phyloP scores from a whole-genome alignment of 64 coral and sea anemone species.

The Actinia tenebrosa region DNA sequence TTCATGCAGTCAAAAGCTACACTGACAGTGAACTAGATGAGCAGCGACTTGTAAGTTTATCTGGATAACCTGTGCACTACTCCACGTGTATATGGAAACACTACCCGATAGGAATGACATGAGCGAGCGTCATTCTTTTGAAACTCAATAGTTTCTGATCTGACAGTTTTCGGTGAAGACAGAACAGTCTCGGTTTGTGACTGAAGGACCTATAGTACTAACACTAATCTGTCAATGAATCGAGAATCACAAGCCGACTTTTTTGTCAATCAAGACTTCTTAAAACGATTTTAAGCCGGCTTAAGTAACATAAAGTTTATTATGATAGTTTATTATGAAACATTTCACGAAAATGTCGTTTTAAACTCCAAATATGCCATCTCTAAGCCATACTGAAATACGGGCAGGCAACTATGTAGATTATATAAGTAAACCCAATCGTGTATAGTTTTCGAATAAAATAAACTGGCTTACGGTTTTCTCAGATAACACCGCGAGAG shows the following conservation, averaged over 20 bases:
- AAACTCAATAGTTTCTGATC: neutral
- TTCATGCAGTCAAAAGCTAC: neutral
- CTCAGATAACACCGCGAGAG: no score
- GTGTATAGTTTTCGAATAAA: no score
- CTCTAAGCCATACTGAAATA: no score
- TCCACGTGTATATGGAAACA: neutral
- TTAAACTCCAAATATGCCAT: neutral
- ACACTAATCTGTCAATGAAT: neutral
- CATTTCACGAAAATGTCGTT: neutral
- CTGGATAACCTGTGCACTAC: neutral
- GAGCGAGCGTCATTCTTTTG: neutral
- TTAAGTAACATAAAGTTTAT: neutral
- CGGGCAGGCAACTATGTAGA: no score
- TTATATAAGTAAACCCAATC: no score
- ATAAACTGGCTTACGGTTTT: no score
- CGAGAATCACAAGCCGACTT: neutral
- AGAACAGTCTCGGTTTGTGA: neutral
- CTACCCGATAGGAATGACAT: neutral
- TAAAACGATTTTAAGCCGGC: neutral
- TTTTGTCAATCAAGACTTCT: neutral
- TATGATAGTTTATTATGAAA: neutral
- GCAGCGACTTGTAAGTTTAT: neutral
- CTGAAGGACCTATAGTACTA: neutral
- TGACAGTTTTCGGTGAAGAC: conserved; percentile 4
- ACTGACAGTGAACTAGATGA: neutral